phyloP scores from a whole-genome alignment of 2,113 vertebrate genomes.

The Hepsetus odoe region DNA sequence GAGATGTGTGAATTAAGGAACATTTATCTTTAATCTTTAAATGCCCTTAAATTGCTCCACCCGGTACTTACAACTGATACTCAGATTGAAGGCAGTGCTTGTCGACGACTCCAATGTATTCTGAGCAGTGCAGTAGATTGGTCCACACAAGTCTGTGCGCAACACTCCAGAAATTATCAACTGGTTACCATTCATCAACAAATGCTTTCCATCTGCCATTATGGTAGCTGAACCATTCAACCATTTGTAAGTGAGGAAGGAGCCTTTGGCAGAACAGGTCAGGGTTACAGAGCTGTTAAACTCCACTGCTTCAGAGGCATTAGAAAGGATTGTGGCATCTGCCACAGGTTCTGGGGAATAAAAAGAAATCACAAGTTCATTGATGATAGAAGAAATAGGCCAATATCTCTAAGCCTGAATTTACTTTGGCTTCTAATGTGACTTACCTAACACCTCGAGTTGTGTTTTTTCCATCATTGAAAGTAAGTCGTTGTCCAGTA shows the following conservation, averaged over 20 bases:
- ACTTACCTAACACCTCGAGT: constrained; percentile 50
- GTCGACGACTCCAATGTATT: constrained; percentile 54
- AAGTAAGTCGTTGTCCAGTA: accelerated
- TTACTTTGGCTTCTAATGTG: background rate
- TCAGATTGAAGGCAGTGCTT: constrained; percentile 64
- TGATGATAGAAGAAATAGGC: background rate
- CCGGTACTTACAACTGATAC: constrained; percentile 69
- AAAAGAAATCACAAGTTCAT: background rate
- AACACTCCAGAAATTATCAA: constrained; percentile 58
- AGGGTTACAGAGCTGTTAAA: constrained; percentile 66
- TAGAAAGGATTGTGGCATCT: constrained; percentile 48
- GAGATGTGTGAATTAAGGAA: background rate
- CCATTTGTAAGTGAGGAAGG: constrained; percentile 68
- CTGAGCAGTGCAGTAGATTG: constrained; percentile 61
- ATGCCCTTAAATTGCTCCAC: background rate
- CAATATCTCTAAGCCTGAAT: background rate
- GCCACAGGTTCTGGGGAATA: constrained; percentile 65
- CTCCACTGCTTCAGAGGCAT: constrained; percentile 58
- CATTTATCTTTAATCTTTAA: background rate
- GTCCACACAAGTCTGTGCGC: constrained; percentile 58
- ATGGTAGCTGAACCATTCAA: constrained; percentile 37
- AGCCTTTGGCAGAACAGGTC: constrained; percentile 68
- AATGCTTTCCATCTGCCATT: background rate
- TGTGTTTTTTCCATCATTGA: accelerated
- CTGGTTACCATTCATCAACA: constrained; percentile 25